Base-by-base conservation (phyloP, 1,140 invertebrate species). In the Bombus impatiens region DNA sequence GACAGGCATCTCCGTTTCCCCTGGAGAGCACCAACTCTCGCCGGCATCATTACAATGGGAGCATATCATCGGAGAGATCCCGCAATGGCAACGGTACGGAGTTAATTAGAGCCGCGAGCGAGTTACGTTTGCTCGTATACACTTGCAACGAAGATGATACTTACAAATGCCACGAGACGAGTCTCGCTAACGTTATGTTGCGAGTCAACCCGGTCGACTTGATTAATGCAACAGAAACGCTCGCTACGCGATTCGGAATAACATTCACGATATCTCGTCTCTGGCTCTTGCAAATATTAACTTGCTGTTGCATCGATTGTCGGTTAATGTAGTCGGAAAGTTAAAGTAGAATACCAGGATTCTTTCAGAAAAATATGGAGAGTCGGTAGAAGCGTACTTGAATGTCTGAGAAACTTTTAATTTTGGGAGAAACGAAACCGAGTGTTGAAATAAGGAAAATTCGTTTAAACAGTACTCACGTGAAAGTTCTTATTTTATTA, bases 1-100 rank as follows among this genome's bases (percentile, higher is more conserved):
- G 97, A 70, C 97, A 97, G 93, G 96, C 96, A 13, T 97, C 96
- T 37, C 97, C 97, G 22, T 97, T 97, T 91, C 96, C 97, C 62
- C 93, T 96, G 77, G 97, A 97, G 92, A 96, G 96, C 91, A 97
- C 96, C 78, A 97, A 97, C 92, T 94, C 96, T 59, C 94, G 96
- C 76, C 93, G 95, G 86, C 94, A 95, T 87, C 95, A 95, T 91
- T 96, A 96, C 92, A 93, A 92, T 81, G 92, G 93, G 76, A 93
- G 91, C 84, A 89, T 93, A 88, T 91, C 93, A 77, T 93, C 93
- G 75, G 93, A 94, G 72, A 92, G 93, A 86, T 93, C 93, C 74
- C 93, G 93, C 70, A 93, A 89, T 82, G 93, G 92, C 79, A 94
- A 94, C 79, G 93, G 93, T 93, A 85, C 86, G 91, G 72, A 82